A percentile compares a stretch with the other conserved stretches of the same genome.
Evolutionary conservation across 2,888 invertebrate species (phyloP).

Genomic region (Spodoptera littoralis): DNA sequence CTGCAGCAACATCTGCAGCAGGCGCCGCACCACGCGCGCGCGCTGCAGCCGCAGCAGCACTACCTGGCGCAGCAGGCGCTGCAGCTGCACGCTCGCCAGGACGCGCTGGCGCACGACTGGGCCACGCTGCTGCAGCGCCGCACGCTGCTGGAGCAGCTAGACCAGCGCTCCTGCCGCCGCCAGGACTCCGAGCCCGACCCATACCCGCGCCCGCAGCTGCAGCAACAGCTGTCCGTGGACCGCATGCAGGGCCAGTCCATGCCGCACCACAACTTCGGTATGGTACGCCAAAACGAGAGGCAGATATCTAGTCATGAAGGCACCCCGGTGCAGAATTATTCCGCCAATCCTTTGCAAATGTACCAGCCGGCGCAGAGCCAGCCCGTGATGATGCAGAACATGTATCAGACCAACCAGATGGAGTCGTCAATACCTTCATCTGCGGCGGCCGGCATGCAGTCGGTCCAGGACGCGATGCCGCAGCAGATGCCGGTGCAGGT

Average conservation of each 20-base stretch:
- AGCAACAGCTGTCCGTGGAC: constrained; percentile 81
- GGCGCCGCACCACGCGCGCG: constrained; percentile 78
- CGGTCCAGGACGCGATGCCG: constrained; percentile 54
- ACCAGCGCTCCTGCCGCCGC: constrained; percentile 82
- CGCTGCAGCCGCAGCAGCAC: constrained; percentile 83
- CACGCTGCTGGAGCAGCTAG: constrained; percentile 87
- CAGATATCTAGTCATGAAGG: constrained; percentile 88
- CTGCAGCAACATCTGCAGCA: constrained; percentile 78
- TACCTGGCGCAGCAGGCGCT: constrained; percentile 86
- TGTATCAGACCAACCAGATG: constrained; percentile 66
- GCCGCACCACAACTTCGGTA: constrained; percentile 78
- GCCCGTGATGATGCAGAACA: constrained; percentile 61
- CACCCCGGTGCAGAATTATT: constrained; percentile 85
- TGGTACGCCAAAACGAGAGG: constrained; percentile 82
- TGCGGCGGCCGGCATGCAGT: constrained; percentile 58
- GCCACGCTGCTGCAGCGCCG: constrained; percentile 86
- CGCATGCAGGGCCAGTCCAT: constrained; percentile 83
- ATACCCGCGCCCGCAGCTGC: constrained; percentile 68
- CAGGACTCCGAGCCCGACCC: constrained; percentile 82
- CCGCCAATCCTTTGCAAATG: constrained; percentile 84
- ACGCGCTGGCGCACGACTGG: constrained; percentile 88
- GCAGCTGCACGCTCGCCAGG: constrained; percentile 87
- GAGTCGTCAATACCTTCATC: constrained; percentile 63
- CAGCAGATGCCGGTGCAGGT: constrained; percentile 56
- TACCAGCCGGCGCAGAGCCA: constrained; percentile 76